These are phyloP conservation scores for Xenopus borealis DNA, from an alignment of 2,113 vertebrate genomes.

Conservation along the genomic window DNA sequence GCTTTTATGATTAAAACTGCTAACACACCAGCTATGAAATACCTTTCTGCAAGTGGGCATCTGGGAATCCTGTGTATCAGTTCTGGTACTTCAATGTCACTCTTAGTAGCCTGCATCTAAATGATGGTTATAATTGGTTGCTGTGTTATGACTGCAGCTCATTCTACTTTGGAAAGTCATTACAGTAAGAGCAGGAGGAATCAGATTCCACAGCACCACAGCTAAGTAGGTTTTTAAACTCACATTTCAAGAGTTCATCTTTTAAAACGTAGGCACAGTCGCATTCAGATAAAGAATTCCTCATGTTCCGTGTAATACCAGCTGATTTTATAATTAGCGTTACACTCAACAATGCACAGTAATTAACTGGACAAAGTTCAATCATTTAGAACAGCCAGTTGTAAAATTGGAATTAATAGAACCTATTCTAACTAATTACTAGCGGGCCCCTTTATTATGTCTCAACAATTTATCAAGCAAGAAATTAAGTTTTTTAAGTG, in stretches of 20 bases:
- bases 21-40: constrained; percentile 21
- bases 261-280: neutral
- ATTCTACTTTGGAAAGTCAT: constrained; percentile 13
- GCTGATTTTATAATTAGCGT: constrained; percentile 7
- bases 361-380: constrained; percentile 8
- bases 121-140: constrained; percentile 21
- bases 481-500: neutral
- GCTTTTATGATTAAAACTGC: constrained; percentile 14
- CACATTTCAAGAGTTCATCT: neutral
- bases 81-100: constrained; percentile 13
- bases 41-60: constrained; percentile 23
- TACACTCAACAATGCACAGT: neutral
- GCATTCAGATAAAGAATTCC: neutral
- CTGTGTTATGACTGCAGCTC: constrained; percentile 17
- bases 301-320: neutral
- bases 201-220: neutral
- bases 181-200: neutral
- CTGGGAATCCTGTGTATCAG: constrained; percentile 16
- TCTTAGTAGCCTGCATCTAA: constrained; percentile 9
- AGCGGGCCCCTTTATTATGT: neutral
- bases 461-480: constrained; percentile 2
- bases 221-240: constrained; percentile 7
- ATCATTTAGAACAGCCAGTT: neutral
- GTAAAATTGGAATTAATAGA: neutral
- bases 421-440: constrained; percentile 1